Conservation (phyloP, 2,888 invertebrate species). For the Nowickia ferox region DNA sequence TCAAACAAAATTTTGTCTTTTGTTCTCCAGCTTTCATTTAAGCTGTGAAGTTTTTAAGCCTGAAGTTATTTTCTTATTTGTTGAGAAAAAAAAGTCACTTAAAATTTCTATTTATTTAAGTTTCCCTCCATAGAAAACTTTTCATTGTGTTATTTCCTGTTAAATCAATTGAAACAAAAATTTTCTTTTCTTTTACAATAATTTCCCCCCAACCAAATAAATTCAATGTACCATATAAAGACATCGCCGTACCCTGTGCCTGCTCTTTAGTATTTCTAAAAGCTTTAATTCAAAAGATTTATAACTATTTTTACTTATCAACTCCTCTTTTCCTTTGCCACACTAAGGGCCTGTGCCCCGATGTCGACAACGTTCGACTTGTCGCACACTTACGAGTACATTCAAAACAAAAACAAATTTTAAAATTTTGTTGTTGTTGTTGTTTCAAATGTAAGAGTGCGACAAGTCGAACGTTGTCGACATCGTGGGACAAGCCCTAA, state of each 20-base stretch:
- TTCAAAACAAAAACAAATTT: too few relatives aligned
- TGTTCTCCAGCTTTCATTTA: background rate
- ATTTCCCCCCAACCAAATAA: background rate
- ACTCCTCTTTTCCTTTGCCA: background rate
- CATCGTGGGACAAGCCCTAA: too few relatives aligned
- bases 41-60: conserved; percentile 4
- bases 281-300: conserved; percentile 8
- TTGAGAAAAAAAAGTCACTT: conserved; percentile 20
- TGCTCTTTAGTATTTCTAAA: background rate
- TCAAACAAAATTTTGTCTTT: background rate
- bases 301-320: conserved; percentile 7
- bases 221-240: background rate
- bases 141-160: conserved; percentile 33
- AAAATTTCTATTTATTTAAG: background rate
- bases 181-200: conserved; percentile 12
- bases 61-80: conserved; percentile 34
- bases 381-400: too few relatives aligned
- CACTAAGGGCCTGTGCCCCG: too few relatives aligned
- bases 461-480: too few relatives aligned
- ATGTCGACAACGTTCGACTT: too few relatives aligned
- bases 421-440: too few relatives aligned
- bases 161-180: conserved; percentile 50
- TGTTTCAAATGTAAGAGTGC: too few relatives aligned
- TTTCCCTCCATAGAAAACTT: background rate
- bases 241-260: background rate